A percentile compares a stretch with the other conserved stretches of the same genome.
phyloP scores from a whole-genome alignment of 2,113 vertebrate genomes.

The Pardalotus punctatus region DNA sequence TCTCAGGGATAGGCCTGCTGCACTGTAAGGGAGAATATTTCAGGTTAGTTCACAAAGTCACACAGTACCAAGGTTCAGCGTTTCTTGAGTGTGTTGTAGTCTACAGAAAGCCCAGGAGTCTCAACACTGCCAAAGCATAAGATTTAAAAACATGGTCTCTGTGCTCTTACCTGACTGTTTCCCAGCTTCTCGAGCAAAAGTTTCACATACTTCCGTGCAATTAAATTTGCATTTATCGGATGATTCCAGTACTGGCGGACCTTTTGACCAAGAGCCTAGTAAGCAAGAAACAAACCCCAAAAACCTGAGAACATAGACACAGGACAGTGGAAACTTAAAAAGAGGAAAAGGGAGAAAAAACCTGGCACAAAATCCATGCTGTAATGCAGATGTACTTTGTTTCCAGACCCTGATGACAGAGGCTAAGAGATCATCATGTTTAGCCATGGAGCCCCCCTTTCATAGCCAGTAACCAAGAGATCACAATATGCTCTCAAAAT shows the following conservation, averaged over 20 bases:
- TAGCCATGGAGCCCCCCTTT: not conserved
- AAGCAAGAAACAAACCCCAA: not conserved
- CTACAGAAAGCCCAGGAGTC: not conserved
- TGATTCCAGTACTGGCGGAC: slow-evolving; percentile 87
- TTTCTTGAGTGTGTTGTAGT: not conserved
- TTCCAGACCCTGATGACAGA: not conserved
- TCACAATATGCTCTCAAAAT: not conserved
- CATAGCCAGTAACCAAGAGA: not conserved
- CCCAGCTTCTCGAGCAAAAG: slow-evolving; percentile 75
- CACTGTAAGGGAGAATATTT: slow-evolving; percentile 69
- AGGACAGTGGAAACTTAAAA: not conserved
- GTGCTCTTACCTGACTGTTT: slow-evolving; percentile 76
- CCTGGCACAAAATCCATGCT: not conserved
- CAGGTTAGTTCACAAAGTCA: not conserved
- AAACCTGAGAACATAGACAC: not conserved
- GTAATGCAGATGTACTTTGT: not conserved
- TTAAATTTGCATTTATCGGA: slow-evolving; percentile 81
- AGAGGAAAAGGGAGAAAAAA: not conserved
- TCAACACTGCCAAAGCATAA: not conserved
- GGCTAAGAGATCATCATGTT: not conserved
- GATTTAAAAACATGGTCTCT: not conserved
- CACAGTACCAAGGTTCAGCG: not conserved
- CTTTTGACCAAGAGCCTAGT: slow-evolving; percentile 80
- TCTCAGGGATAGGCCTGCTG: slow-evolving; percentile 66
- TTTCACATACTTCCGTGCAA: slow-evolving; percentile 84